These are phyloP conservation scores for Hyperopisus bebe DNA, from an alignment of 2,113 vertebrate species.

Conservation along the genomic window DNA sequence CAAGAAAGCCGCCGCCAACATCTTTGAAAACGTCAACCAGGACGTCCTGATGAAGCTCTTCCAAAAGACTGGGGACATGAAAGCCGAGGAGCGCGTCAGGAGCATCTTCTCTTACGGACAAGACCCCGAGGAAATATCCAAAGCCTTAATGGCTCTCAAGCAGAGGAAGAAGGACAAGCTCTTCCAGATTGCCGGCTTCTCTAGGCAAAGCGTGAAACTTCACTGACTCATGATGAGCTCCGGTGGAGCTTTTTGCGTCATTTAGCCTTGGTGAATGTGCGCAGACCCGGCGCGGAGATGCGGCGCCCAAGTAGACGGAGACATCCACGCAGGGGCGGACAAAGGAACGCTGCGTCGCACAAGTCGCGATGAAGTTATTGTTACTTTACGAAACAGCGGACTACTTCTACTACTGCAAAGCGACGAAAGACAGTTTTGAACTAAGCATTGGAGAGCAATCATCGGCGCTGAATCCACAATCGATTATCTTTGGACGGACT, in stretches of 20 bases:
- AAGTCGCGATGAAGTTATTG: neutral
- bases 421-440: neutral
- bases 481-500: neutral
- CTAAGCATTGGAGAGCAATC: neutral
- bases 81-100: slow-evolving; percentile 69
- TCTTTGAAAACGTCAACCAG: slow-evolving; percentile 69
- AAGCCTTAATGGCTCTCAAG: slow-evolving; percentile 66
- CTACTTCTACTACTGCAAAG: neutral
- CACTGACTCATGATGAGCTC: slow-evolving; percentile 7
- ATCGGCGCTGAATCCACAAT: neutral
- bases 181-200: slow-evolving; percentile 53
- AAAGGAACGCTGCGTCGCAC: neutral
- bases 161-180: slow-evolving; percentile 70
- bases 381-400: neutral
- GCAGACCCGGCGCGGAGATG: neutral
- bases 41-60: slow-evolving; percentile 71
- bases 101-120: slow-evolving; percentile 66
- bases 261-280: neutral
- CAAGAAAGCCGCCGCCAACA: slow-evolving; percentile 71
- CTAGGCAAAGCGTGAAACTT: slow-evolving; percentile 20
- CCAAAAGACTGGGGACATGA: slow-evolving; percentile 68
- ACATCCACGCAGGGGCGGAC: neutral
- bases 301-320: neutral
- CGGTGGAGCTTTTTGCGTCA: neutral
- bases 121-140: slow-evolving; percentile 64